Base-by-base conservation (phyloP, 2,888 invertebrate species). In the Drosophila lacicola region DNA sequence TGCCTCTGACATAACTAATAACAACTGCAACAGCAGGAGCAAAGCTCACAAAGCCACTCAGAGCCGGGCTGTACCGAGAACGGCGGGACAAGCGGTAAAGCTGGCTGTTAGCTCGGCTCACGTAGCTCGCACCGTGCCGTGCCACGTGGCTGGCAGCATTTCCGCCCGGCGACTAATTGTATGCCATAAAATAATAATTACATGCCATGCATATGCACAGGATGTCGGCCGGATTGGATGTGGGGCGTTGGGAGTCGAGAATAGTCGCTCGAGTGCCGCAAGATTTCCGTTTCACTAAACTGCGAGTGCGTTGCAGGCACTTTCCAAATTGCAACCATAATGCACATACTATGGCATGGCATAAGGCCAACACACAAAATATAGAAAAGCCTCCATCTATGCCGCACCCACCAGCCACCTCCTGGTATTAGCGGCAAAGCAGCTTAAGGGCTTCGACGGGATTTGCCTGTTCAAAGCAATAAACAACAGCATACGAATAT, bases 141-240 rank as follows among this genome's bases (percentile, higher is more conserved):
- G 34, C 37, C 13, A 56, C 54, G 50, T 46, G 63, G 62, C 55
- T 65, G 44, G 19, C 34, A 54, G 64, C 66, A 78, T 66, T 73
- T 75, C 61, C 80, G 65, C 41, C 65, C 69, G 67, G 72, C 75
- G 71, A 80, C 82, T 89, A 89, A 89, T 85, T 89, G 82, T 84
- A 80, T 80, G 89, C 89, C 70, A 85, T 89, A 80, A 85, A 87
- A 87, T 87, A 89, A 83, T 89, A 89, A 89, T 85, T 85, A 87
- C 80, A 83, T 61, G 80, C 78, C 70, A 74, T 79, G 85, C 82
- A 87, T 82, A 83, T 80, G 83, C 74, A 70, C 39, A 71, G 62
- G 58, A 46, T 50, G 46, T 50, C 49, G 21, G 29, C 29, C 29
- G 29, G 29, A 13, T 11, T 29, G 29, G 8, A 49, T n/a, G 13